Percentiles rank a stretch among this genome's conserved stretches.
phyloP scores from a whole-genome alignment of 2,113 vertebrate genomes.

The Pholis gunnellus region DNA sequence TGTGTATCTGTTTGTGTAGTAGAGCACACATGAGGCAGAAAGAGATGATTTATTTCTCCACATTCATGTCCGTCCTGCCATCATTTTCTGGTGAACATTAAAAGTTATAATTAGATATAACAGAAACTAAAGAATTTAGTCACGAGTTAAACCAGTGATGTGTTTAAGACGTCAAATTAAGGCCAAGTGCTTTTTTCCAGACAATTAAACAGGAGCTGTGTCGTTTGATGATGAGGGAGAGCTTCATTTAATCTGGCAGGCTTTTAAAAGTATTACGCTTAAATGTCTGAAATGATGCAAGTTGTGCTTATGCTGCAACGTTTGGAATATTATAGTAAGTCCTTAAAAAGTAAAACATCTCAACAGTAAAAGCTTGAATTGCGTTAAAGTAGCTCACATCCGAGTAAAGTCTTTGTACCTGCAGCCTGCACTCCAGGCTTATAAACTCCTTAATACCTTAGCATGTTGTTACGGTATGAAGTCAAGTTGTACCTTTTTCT shows the following conservation, averaged over 20 bases:
- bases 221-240: neutral
- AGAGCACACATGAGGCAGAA: neutral
- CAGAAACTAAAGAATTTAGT: no score
- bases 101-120: conserved; percentile 33
- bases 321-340: conserved; percentile 20
- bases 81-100: conserved; percentile 9
- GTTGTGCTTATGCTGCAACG: conserved; percentile 1
- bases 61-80: neutral
- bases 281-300: conserved; percentile 1
- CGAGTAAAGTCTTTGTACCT: neutral
- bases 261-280: neutral
- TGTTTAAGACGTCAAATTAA: conserved; percentile 16
- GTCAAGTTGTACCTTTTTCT: conserved; percentile 31
- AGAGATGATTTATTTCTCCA: neutral
- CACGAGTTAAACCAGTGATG: neutral
- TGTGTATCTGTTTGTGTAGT: neutral
- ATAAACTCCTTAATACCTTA: conserved; percentile 38
- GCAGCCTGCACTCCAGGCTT: conserved; percentile 5
- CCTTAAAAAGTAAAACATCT: conserved; percentile 33
- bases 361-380: neutral
- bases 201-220: conserved; percentile 10
- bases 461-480: conserved; percentile 14
- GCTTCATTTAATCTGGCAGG: neutral
- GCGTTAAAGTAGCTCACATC: neutral
- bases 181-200: conserved; percentile 33